Evolutionary conservation across 1,140 invertebrate species (phyloP).

Genomic region (Sycophaga agraensis): DNA sequence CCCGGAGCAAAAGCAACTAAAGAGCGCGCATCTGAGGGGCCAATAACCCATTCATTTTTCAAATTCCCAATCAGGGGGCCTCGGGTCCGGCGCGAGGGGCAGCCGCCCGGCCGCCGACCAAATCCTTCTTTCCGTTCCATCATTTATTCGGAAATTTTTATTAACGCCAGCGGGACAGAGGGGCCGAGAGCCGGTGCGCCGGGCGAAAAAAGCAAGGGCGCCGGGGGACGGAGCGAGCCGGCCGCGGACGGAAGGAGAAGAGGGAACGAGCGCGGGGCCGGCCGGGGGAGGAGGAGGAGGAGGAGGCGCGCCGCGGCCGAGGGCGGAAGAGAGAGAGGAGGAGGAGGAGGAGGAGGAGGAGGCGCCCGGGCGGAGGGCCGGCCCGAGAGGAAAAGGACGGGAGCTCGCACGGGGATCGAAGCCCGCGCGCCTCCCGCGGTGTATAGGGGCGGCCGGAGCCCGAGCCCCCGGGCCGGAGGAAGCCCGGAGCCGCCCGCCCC

Average conservation of each 20-base stretch:
- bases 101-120: not conserved
- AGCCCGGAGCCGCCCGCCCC: too few relatives aligned
- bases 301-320: not conserved
- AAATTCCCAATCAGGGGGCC: conserved; percentile 24
- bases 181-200: not conserved
- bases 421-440: conserved; percentile 2
- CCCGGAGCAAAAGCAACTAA: conserved; percentile 22
- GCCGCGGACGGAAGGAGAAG: not conserved
- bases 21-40: not conserved
- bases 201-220: too few relatives aligned
- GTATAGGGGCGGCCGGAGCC: too few relatives aligned
- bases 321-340: not conserved
- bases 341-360: not conserved
- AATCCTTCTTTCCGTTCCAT: conserved; percentile 19
- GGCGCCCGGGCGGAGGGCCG: not conserved
- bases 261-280: not conserved
- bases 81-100: too few relatives aligned
- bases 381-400: conserved; percentile 1
- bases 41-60: conserved; percentile 29
- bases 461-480: too few relatives aligned
- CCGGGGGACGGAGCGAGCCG: not conserved
- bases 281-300: not conserved
- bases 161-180: conserved; percentile 21
- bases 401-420: conserved; percentile 13
- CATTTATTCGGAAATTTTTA: conserved; percentile 32